Conservation (phyloP, 2,888 invertebrate species). For the Catocala sponsa region DNA sequence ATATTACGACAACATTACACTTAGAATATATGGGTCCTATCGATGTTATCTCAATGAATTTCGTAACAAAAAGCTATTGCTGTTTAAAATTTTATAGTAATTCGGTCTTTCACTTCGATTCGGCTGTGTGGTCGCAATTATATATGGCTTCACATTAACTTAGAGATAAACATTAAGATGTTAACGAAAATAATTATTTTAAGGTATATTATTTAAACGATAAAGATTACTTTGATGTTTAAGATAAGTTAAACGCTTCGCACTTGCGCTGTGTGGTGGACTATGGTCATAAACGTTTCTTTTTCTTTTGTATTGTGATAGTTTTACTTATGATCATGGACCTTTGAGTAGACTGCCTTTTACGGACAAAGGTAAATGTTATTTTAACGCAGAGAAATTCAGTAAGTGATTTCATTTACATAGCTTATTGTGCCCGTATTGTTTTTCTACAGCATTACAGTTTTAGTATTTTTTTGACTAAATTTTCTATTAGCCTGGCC, state of each 20-base stretch:
- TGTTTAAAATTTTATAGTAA: slow-evolving; percentile 40
- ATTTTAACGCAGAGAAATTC: too few relatives aligned
- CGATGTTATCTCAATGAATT: slow-evolving; percentile 47
- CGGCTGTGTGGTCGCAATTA: slow-evolving; percentile 28
- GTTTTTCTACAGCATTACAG: too few relatives aligned
- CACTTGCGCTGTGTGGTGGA: slow-evolving; percentile 17
- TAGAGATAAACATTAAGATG: slow-evolving; percentile 11
- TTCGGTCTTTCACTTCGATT: slow-evolving; percentile 24
- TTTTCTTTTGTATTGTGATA: too few relatives aligned
- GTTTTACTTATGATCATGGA: too few relatives aligned
- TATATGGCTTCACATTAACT: slow-evolving; percentile 12
- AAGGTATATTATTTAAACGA: slow-evolving; percentile 16
- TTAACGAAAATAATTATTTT: slow-evolving; percentile 13
- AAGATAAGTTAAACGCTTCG: slow-evolving; percentile 14
- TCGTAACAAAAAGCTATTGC: slow-evolving; percentile 32
- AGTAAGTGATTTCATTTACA: too few relatives aligned
- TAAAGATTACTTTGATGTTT: slow-evolving; percentile 19
- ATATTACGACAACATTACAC: slow-evolving; percentile 45
- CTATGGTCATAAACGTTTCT: slow-evolving; percentile 7
- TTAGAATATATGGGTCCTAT: slow-evolving; percentile 27
- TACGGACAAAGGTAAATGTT: too few relatives aligned
- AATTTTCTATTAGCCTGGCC: too few relatives aligned
- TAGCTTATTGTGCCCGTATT: too few relatives aligned
- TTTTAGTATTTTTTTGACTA: too few relatives aligned
- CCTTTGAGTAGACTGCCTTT: too few relatives aligned